phyloP scores from a whole-genome alignment of 2,888 invertebrate genomes.

The Entomobrya multifasciata region DNA sequence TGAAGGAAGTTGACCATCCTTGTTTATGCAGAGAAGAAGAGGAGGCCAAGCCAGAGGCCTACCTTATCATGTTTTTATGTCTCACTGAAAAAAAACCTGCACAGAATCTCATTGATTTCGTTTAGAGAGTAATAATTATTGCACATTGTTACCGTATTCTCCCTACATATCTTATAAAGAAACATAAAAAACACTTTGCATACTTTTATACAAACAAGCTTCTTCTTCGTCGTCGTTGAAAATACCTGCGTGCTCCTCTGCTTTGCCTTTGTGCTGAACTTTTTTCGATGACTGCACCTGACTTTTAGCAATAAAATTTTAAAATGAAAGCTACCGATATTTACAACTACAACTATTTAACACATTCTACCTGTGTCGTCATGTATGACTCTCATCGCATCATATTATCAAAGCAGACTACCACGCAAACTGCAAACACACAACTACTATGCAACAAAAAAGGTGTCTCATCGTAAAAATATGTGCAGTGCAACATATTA shows the following conservation, averaged over 20 bases:
- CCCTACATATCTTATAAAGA: conserved; percentile 1
- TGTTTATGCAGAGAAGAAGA: conserved; percentile 51
- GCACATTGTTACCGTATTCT: not conserved
- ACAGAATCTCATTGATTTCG: conserved; percentile 64
- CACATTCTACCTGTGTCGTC: conserved; percentile 47
- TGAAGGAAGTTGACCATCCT: conserved; percentile 53
- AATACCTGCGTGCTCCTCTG: not conserved
- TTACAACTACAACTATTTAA: conserved; percentile 55
- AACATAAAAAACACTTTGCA: not conserved
- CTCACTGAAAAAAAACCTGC: conserved; percentile 61
- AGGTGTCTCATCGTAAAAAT: conserved; percentile 3
- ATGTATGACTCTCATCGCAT: not conserved
- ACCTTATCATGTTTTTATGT: conserved; percentile 35
- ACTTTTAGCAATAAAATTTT: conserved; percentile 55
- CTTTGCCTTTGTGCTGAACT: not conserved
- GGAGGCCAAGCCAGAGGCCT: conserved; percentile 67
- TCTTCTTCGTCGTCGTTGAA: not conserved
- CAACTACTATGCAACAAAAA: not conserved
- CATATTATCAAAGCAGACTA: too few species aligned
- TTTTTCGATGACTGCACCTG: conserved; percentile 46
- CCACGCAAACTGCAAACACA: not conserved
- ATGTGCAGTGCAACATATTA: not conserved
- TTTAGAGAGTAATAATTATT: conserved; percentile 51
- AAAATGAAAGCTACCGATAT: conserved; percentile 57
- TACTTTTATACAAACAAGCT: conserved; percentile 39